Conservation (phyloP, 1,140 invertebrate genomes). For the Diuraphis noxia region DNA sequence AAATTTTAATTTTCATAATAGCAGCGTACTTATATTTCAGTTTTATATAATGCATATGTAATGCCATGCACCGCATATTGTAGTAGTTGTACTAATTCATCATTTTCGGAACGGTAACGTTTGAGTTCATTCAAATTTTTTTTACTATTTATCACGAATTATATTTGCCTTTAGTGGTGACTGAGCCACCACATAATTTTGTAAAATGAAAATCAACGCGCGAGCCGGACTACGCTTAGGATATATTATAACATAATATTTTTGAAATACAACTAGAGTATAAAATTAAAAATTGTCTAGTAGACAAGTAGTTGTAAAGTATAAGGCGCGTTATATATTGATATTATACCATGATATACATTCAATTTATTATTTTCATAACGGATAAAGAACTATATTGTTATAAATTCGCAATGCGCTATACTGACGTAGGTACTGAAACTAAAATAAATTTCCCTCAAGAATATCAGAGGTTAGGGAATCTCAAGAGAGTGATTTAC, state of each 20-base stretch:
- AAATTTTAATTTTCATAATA: neutral
- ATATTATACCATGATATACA: neutral
- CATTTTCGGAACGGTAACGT: neutral
- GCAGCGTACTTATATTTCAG: neutral
- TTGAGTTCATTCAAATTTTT: neutral
- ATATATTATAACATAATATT: neutral
- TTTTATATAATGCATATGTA: neutral
- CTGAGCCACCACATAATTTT: neutral
- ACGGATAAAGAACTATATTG: neutral
- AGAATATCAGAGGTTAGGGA: neutral
- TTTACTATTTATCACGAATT: neutral
- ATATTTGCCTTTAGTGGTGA: neutral
- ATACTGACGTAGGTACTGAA: neutral
- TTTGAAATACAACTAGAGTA: neutral
- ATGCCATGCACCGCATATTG: neutral
- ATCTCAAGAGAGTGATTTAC: slow-evolving; percentile 6
- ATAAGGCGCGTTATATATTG: neutral
- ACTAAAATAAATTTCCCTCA: neutral
- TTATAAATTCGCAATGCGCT: neutral
- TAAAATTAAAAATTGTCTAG: neutral
- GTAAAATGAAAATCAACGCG: neutral
- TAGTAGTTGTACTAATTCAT: neutral
- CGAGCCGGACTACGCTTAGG: too few species aligned
- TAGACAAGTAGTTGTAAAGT: neutral
- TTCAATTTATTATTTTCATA: neutral